A percentile compares a stretch with the other conserved stretches of the same genome.
These are phyloP conservation scores for Tenthredo scrophulariae DNA, from an alignment of 2,888 invertebrate genomes.

Conservation along the genomic window DNA sequence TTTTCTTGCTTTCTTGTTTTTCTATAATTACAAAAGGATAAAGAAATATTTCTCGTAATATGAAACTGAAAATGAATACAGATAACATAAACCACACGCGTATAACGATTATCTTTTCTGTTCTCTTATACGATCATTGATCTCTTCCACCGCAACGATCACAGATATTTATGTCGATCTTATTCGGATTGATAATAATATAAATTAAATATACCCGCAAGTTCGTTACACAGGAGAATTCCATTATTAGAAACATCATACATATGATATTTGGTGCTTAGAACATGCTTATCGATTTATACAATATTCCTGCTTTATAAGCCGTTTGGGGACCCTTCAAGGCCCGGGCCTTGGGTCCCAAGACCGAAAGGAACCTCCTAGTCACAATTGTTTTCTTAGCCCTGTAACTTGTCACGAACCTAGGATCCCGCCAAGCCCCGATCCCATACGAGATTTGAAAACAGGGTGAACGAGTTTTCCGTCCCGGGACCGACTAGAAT, in stretches of 20 bases:
- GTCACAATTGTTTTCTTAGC: slow-evolving; percentile 42
- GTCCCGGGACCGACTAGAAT: slow-evolving; percentile 48
- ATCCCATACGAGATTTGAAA: slow-evolving; percentile 19
- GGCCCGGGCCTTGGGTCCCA: background rate
- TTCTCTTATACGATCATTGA: no score
- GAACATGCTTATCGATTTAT: slow-evolving; percentile 48
- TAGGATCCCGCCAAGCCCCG: slow-evolving; percentile 8
- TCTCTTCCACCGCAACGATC: no score
- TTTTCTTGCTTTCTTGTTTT: background rate
- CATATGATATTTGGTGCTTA: background rate
- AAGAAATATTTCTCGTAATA: no score
- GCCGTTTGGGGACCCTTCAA: slow-evolving; percentile 23
- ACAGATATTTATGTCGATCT: no score
- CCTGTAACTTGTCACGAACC: slow-evolving; percentile 47
- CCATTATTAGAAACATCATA: background rate
- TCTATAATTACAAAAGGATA: no score
- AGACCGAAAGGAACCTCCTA: slow-evolving; percentile 6
- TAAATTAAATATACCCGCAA: background rate
- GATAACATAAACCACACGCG: no score
- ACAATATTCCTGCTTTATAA: slow-evolving; percentile 24
- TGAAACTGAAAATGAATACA: no score
- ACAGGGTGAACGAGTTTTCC: slow-evolving; percentile 52
- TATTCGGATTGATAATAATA: background rate
- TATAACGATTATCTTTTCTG: no score
- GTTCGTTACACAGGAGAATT: background rate